Evolutionary conservation across 2,797 vertebrate genomes (phyloP).

Genomic region (Acrocephalus scirpaceus): DNA sequence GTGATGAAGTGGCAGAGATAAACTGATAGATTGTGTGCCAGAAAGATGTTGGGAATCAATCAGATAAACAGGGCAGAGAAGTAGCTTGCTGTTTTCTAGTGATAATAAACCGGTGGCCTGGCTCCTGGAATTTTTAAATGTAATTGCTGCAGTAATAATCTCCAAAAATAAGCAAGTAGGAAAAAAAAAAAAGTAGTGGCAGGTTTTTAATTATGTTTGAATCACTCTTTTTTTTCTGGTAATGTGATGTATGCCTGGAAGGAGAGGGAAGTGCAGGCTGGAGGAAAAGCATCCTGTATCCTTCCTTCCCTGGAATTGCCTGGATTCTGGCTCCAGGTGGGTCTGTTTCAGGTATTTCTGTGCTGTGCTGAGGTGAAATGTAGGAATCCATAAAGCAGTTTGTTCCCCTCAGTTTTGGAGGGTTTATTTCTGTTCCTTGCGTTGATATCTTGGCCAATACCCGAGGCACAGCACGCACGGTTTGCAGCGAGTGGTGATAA

Average conservation of each 20-base stretch:
- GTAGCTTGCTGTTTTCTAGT: conserved; percentile 79
- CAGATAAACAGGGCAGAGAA: conserved; percentile 82
- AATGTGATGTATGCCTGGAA: background rate
- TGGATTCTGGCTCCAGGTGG: background rate
- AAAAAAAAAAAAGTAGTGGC: background rate
- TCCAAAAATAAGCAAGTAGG: conserved; percentile 63
- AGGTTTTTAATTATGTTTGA: conserved; percentile 65
- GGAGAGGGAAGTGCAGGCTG: background rate
- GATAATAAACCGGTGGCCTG: conserved; percentile 84
- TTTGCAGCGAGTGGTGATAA: background rate
- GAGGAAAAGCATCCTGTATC: background rate
- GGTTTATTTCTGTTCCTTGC: background rate
- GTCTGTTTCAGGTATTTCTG: background rate
- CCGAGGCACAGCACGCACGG: background rate
- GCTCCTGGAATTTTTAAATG: conserved; percentile 63
- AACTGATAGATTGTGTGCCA: conserved; percentile 87
- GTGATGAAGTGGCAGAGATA: conserved; percentile 88
- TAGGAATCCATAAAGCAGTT: background rate
- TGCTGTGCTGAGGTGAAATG: background rate
- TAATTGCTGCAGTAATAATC: conserved; percentile 72
- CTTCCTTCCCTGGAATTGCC: background rate
- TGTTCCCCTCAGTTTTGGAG: background rate
- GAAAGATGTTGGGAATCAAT: conserved; percentile 85
- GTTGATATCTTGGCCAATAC: background rate
- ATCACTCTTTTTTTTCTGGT: conserved; percentile 12